Evolutionary conservation across 2,888 invertebrate species (phyloP), one percentile per base, ranked within the genome.

Genomic region (Dryocosmus kuriphilus): DNA sequence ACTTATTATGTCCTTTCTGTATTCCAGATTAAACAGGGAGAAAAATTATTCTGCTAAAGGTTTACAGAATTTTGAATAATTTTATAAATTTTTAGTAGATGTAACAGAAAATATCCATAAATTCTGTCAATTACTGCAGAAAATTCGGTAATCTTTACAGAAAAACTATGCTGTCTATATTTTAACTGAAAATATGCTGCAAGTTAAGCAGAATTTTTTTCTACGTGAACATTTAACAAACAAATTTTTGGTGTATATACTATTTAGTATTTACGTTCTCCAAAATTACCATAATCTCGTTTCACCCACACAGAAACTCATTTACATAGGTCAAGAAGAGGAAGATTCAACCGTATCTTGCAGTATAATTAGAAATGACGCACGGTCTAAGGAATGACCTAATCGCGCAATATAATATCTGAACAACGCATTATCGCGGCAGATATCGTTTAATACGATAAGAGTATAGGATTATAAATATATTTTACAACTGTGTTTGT

Each of bases 341-440:
- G 55, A 75, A 67, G 75, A 75, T 22, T 78, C 71, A 75, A 73
- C 75, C 75, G 62, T 41, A 75, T 38, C 81, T 65, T 79, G 78
- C 76, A 80, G 83, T 88, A 85, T 88, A 87, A 88, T 88, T 89
- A 89, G 88, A 85, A 78, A 76, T 86, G 87, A 88, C 86, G 87
- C 79, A 79, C 78, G 76, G 79, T 75, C 80, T 57, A 65, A 62
- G 8, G 22, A 65, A n/a, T n/a, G 22, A 41, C 41, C n/a, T 11
- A 14, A 65, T 65, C 77, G 32, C 75, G 63, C 78, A 78, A 73
- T 24, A 76, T 62, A 77, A 77, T 75, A 75, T 61, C 51, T 55
- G 30, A 46, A 51, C 32, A 62, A 16, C 46, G 6, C 16, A 46
- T 46, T 30, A 9, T 63, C 9, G 24, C 1, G 8, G 55, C 22